Base-by-base conservation (phyloP, 2,113 vertebrate species). In the Oreochromis spilurus region DNA sequence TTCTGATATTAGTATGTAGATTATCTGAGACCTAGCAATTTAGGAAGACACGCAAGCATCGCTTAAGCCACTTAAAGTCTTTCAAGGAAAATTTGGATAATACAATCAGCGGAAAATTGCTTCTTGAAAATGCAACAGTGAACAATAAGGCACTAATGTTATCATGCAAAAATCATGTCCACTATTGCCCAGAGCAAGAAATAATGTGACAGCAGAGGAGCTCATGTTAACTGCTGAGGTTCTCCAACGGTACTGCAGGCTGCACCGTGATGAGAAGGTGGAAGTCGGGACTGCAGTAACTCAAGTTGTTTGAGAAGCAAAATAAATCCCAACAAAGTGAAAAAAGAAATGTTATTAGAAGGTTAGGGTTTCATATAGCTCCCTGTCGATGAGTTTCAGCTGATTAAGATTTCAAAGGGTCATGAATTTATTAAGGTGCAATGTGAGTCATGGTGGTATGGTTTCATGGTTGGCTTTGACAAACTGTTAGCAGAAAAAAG, bases 271-370 rank as follows among this genome's bases (percentile, higher is more conserved):
- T 45, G 13, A 29, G 40, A 48, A 29, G 14, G 24, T 75, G 9
- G 4, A 75, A 29, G 70, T 75, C 9, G 6, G 43, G 16, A 75
- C 43, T 45, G 43, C 4, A 48, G 24, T 48, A 3, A 7, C 14
- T 75, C 70, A 29, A 75, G 70, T 11, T 50, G 43, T 50, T 48
- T 50, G 1, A 29, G 70, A 50, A 48, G 43, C 40, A 65, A 65
- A 36, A 65, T 65, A 6, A 65, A 65, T 65, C 10, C 1, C 60
- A n/a, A n/a, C 31, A 12, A 17, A 36, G 7, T 0, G 2, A 48
- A 75, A 43, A 48, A 48, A 19, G 0, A 75, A 75, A 75, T 29
- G 9, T 29, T 19, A 75, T 29, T 19, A 24, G 14, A 2, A 75
- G 26, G 67, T 43, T 75, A 5, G 40, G 9, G 6, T 29, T 72